Percentiles rank a stretch among this genome's conserved stretches.
phyloP scores from a whole-genome alignment of 2,888 invertebrate species.

The Phrixothrix hirtus region DNA sequence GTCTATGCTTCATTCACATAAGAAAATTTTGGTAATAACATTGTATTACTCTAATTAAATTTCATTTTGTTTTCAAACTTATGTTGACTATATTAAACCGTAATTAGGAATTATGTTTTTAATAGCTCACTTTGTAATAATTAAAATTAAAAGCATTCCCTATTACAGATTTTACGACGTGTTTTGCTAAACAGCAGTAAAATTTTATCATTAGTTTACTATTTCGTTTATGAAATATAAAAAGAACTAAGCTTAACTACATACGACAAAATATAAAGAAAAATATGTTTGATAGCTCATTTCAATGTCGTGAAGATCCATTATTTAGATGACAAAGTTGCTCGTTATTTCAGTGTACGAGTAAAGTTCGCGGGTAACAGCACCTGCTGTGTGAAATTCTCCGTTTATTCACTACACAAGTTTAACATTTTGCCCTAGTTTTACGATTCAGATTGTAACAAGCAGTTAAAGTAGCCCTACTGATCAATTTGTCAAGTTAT shows the following conservation, averaged over 20 bases:
- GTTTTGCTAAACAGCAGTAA: too few relatives aligned
- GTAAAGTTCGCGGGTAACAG: conserved; percentile 18
- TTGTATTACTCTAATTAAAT: too few relatives aligned
- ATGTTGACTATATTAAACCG: too few relatives aligned
- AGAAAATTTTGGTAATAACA: too few relatives aligned
- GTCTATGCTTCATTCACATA: too few relatives aligned
- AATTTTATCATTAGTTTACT: neutral
- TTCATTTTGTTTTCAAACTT: too few relatives aligned
- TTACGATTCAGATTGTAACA: conserved; percentile 10
- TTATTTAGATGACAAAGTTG: conserved; percentile 29
- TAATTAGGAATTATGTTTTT: too few relatives aligned
- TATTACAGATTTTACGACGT: neutral
- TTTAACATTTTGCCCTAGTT: conserved; percentile 16
- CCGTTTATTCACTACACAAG: conserved; percentile 24
- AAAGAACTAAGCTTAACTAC: neutral
- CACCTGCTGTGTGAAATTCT: conserved; percentile 27
- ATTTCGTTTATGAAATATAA: neutral
- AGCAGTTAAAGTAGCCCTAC: neutral
- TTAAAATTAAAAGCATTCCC: neutral
- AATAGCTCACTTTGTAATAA: too few relatives aligned
- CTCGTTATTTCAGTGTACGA: conserved; percentile 26
- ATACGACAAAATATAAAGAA: conserved; percentile 6
- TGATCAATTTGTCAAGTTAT: neutral
- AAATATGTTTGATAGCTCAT: conserved; percentile 24
- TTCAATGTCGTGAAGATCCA: conserved; percentile 29